Conservation (phyloP, 2,888 invertebrate species). For the Sericinus montela region DNA sequence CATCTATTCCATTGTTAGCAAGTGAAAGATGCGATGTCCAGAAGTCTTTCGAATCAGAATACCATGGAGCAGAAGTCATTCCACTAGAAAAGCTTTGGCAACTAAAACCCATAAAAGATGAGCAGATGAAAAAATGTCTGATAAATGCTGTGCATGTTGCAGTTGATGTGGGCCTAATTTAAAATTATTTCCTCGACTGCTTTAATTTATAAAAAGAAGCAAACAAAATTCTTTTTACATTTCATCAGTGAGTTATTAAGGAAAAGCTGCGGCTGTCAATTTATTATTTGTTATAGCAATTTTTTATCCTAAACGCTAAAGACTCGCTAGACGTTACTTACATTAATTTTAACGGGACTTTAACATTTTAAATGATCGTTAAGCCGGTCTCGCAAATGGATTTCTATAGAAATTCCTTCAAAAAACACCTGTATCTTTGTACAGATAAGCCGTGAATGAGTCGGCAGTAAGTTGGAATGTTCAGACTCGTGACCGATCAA, state of each 20-base stretch:
- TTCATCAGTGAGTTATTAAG: neutral
- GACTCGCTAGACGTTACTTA: conserved; percentile 22
- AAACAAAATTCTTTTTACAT: neutral
- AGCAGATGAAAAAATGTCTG: conserved; percentile 36
- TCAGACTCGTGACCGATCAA: conserved; percentile 54
- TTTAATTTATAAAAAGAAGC: neutral
- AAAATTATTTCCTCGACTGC: neutral
- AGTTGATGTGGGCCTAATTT: conserved; percentile 44
- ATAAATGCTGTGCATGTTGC: conserved; percentile 42
- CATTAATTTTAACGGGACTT: conserved; percentile 31
- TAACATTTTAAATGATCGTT: conserved; percentile 34
- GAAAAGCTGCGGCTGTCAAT: conserved; percentile 8
- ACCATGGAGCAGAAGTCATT: conserved; percentile 33
- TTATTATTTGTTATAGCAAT: neutral
- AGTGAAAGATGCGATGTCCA: conserved; percentile 39
- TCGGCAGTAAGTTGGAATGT: conserved; percentile 56
- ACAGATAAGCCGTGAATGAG: conserved; percentile 55
- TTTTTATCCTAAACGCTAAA: neutral
- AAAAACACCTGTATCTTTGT: conserved; percentile 56
- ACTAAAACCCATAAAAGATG: conserved; percentile 35
- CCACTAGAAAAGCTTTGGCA: conserved; percentile 45
- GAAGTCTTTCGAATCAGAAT: conserved; percentile 29
- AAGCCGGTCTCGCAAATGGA: conserved; percentile 37
- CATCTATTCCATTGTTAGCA: conserved; percentile 40
- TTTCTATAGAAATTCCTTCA: conserved; percentile 46